These are phyloP conservation scores for Chaenogobius annularis DNA, from an alignment of 2,113 vertebrate genomes.

Conservation along the genomic window DNA sequence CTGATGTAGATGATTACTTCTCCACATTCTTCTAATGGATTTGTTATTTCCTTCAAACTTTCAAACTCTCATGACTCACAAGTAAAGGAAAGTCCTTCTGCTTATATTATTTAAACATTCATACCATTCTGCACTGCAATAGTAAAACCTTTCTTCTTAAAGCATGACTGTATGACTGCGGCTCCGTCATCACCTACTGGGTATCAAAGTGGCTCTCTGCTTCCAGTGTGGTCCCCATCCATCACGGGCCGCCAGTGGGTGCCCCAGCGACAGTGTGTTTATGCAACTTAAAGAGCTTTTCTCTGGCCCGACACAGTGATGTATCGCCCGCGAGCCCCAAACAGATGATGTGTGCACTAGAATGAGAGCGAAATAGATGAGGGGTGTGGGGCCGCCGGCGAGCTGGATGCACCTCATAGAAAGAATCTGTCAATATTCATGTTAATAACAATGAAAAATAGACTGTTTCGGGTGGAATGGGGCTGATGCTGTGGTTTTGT, in stretches of 20 bases:
- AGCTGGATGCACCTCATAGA: slow-evolving; percentile 28
- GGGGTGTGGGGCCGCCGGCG: slow-evolving; percentile 6
- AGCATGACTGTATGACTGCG: slow-evolving; percentile 10
- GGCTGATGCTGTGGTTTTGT: slow-evolving; percentile 33
- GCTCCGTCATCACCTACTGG: slow-evolving; percentile 30
- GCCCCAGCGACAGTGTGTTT: slow-evolving; percentile 57
- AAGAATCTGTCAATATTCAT: slow-evolving; percentile 33
- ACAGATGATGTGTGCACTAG: slow-evolving; percentile 61
- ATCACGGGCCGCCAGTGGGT: slow-evolving; percentile 48
- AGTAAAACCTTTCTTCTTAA: background rate
- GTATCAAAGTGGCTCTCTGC: slow-evolving; percentile 29
- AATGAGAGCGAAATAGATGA: slow-evolving; percentile 47
- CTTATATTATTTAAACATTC: background rate
- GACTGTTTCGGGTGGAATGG: slow-evolving; percentile 8
- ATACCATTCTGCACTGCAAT: background rate
- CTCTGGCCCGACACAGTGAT: slow-evolving; percentile 55
- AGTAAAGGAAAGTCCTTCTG: background rate
- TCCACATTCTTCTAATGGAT: background rate
- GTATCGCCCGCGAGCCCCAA: slow-evolving; percentile 44
- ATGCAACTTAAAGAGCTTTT: slow-evolving; percentile 67
- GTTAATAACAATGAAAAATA: slow-evolving; percentile 25
- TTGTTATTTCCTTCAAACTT: background rate
- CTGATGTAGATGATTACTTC: background rate
- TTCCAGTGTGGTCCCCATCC: slow-evolving; percentile 51
- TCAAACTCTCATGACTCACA: background rate